These are phyloP conservation scores for Taenaris catops DNA, from an alignment of 2,888 invertebrate genomes.

Conservation along the genomic window DNA sequence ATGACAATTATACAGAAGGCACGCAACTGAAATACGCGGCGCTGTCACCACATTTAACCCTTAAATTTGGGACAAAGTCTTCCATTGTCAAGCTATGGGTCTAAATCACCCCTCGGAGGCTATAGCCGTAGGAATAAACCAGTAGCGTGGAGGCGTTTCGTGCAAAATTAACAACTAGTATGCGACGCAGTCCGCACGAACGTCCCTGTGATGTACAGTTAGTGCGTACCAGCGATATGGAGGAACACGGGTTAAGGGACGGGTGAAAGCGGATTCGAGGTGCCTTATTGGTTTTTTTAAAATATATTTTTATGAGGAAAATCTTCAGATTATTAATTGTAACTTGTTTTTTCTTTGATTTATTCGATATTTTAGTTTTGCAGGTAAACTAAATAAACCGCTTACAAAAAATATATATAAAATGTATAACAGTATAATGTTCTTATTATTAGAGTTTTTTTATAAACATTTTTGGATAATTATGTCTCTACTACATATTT, in stretches of 20 bases:
- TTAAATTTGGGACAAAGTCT: conserved; percentile 37
- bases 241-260: conserved; percentile 15
- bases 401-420: no score
- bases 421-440: no score
- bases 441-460: no score
- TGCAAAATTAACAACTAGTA: conserved; percentile 53
- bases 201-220: conserved; percentile 41
- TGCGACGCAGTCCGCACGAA: conserved; percentile 28
- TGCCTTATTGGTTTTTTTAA: no score
- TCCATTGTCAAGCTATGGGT: conserved; percentile 31
- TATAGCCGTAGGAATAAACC: conserved; percentile 45
- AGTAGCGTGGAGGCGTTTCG: conserved; percentile 47
- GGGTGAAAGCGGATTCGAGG: conserved; percentile 13
- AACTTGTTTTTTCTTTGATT: no score
- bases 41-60: conserved; percentile 25
- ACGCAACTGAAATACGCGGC: conserved; percentile 15
- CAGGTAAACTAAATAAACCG: no score
- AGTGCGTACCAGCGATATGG: conserved; percentile 41
- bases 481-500: no score
- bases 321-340: no score
- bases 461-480: no score
- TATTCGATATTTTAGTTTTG: no score
- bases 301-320: no score
- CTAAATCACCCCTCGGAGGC: conserved; percentile 44
- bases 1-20: conserved; percentile 18